These are phyloP conservation scores for Xanthorhoe designata DNA, from an alignment of 2,888 invertebrate genomes.

Conservation along the genomic window DNA sequence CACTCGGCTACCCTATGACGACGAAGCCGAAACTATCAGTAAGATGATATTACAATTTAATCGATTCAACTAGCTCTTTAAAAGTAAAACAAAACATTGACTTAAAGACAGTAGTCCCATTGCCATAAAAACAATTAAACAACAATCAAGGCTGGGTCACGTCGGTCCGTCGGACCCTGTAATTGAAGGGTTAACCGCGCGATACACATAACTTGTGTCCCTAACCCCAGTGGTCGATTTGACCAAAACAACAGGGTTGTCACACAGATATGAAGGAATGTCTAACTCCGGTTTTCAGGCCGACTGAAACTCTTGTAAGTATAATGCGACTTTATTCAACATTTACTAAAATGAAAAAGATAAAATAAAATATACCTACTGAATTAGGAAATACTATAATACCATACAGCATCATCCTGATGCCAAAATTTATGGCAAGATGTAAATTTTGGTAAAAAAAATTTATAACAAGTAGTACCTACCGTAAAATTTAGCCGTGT, in stretches of 20 bases:
- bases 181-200: constrained; percentile 66
- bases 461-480: too few species aligned
- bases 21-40: too few species aligned
- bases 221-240: constrained; percentile 64
- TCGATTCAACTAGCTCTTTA: not conserved
- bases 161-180: constrained; percentile 51
- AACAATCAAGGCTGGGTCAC: constrained; percentile 50
- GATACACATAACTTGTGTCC: constrained; percentile 66
- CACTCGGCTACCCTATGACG: too few species aligned
- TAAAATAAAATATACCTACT: too few species aligned
- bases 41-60: too few species aligned
- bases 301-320: too few species aligned
- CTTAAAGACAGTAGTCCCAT: constrained; percentile 17
- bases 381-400: too few species aligned
- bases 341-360: not conserved
- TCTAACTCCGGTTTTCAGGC: not conserved
- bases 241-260: constrained; percentile 64
- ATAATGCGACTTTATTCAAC: too few species aligned
- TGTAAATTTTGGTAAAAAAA: too few species aligned
- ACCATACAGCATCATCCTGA: too few species aligned
- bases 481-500: too few species aligned
- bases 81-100: constrained; percentile 4
- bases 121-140: constrained; percentile 69
- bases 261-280: constrained; percentile 16
- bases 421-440: too few species aligned